Evolutionary conservation across 2,113 vertebrate genomes (phyloP), one percentile per base, ranked within the genome.

Genomic region (Gallinago media): DNA sequence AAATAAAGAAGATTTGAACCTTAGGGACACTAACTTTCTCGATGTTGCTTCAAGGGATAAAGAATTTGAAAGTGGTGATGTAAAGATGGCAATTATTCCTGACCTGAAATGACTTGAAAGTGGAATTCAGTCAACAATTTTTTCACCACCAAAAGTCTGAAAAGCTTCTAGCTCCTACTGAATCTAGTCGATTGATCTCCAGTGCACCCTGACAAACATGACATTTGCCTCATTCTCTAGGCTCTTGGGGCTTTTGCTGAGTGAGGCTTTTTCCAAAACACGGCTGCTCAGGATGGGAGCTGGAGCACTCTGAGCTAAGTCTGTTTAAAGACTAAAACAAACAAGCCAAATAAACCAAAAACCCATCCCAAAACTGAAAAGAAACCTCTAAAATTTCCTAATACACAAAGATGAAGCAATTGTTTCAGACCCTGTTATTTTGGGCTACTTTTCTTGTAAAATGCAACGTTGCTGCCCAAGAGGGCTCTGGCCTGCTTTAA

Each of bases 71-170:
- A 93, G 67, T 23, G 1, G 0, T 72, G 40, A 46, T 74, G 12
- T 92, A 91, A 92, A 86, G 50, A 63, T 44, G 25, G 58, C 65
- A 75, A 65, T 91, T 91, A 91, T 68, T 94, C 54, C 62, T 89
- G 73, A 79, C 73, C 85, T 75, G n/a, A 88, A 92, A 74, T 65
- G 7, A 56, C 76, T 75, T 56, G 26, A 72, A 81, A 84, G 52
- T 54, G 91, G 29, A 84, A 44, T 61, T 77, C 75, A 80, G 31
- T 27, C 67, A 50, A 66, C n/a, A 83, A 32, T 42, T 34, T 15
- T 84, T 94, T 87, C 68, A 40, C 44, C 54, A 54, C 42, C 6
- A 8, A 3, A 82, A 62, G 31, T 58, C 79, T 62, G 42, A 90
- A 94, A 82, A 59, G 29, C 16, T 63, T 66, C 58, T 17, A 46